Percentiles rank a stretch among this genome's conserved stretches.
Conservation (phyloP, 1,140 invertebrate genomes). For the Scylla paramamosain region DNA sequence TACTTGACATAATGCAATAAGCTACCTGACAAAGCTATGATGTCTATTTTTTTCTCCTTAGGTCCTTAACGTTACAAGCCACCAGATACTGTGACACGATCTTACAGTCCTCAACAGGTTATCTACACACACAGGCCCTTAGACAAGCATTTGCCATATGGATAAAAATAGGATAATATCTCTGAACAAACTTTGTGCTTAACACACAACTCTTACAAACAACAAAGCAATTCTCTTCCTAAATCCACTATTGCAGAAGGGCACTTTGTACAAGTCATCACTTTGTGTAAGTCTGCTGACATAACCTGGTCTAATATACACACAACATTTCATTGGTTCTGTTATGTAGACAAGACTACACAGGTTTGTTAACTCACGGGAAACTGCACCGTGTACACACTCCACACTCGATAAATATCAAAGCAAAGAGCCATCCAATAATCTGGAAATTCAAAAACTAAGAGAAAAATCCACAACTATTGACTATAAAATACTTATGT, state of each 20-base stretch:
- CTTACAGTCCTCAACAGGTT: neutral
- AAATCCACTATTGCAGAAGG: slow-evolving; percentile 12
- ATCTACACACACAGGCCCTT: slow-evolving; percentile 5
- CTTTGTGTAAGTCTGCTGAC: neutral
- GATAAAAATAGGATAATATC: slow-evolving; percentile 12
- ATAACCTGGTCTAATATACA: slow-evolving; percentile 10
- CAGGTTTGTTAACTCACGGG: neutral
- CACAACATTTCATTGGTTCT: neutral
- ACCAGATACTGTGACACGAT: neutral
- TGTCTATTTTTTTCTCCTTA: neutral
- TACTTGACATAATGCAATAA: neutral
- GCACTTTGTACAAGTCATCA: slow-evolving; percentile 22
- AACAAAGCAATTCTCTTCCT: neutral
- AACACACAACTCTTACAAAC: neutral
- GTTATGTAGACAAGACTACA: neutral
- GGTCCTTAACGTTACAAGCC: neutral
- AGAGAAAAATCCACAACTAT: slow-evolving; percentile 5
- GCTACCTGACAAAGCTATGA: neutral
- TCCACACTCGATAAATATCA: neutral
- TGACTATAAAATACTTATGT: slow-evolving; percentile 46
- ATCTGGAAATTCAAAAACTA: slow-evolving; percentile 29
- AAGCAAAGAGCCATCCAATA: neutral
- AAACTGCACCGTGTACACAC: neutral
- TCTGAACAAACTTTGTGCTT: neutral
- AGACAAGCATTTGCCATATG: slow-evolving; percentile 1